Base-by-base conservation (phyloP, 2,888 invertebrate genomes). In the Conus canariensis region DNA sequence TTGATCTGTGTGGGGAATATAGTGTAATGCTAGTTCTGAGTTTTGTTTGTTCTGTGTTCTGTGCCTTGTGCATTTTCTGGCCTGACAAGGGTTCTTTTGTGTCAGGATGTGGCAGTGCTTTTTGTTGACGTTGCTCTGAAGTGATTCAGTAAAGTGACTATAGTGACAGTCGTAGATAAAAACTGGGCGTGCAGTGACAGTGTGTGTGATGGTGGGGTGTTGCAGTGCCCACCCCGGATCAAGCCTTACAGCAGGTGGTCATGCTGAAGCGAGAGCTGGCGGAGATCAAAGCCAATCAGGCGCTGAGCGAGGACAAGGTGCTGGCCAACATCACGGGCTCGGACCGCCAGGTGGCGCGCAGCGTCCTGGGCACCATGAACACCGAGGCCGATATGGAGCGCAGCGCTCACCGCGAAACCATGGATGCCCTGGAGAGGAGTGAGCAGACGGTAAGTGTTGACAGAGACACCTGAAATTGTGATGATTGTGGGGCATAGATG, bases 181-280 rank as follows among this genome's bases (percentile, higher is more conserved):
- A 45, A 45, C 45, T 45, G 45, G 45, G 45, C 45, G 45, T 45
- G 45, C 45, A 45, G 45, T 45, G 45, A 45, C 45, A 45, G 45
- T 45, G 45, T 45, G 45, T 45, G 45, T 45, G 45, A 45, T 45
- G 45, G 45, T 45, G 45, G 45, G 45, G 45, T 45, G 45, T 67
- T 45, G 8, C 92, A 96, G 96, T 96, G 88, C 95, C 96, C 25
- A 94, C 94, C 80, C 95, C 95, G 58, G 96, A 96, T 91, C 95
- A 96, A 89, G 96, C 96, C 16, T 92, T 96, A 30, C 96, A 96
- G 89, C 96, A 96, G 90, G 96, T 96, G 59, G 94, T 96, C 85
- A 91, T 95, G 90, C 93, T 96, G 86, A 96, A 96, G 94, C 96
- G 96, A 92, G 96, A 96, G 92, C 92, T 96, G 90, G 96, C 96